phyloP scores from a whole-genome alignment of 2,797 vertebrate genomes.

The Pangasius djambal region DNA sequence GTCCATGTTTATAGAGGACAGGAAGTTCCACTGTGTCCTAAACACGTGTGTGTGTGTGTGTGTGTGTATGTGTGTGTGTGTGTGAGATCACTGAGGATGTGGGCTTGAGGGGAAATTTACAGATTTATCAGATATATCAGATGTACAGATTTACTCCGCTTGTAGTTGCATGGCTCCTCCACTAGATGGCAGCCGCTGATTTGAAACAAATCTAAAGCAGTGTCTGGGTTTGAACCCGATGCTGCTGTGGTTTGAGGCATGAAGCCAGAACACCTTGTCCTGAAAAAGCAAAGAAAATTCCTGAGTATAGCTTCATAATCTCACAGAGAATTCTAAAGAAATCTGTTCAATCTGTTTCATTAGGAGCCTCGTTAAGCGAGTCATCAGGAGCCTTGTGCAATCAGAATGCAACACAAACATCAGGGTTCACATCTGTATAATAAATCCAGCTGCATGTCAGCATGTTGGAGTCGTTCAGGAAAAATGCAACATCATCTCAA shows the following conservation, averaged over 20 bases:
- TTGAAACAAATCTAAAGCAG: not conserved
- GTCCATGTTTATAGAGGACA: not conserved
- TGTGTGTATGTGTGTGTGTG: not conserved
- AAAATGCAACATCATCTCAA: not conserved
- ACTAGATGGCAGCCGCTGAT: slow-evolving; percentile 37
- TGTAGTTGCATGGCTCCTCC: not conserved
- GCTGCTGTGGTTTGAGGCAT: not conserved
- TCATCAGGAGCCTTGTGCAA: not conserved
- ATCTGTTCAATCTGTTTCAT: too few relatives aligned
- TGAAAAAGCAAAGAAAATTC: not conserved
- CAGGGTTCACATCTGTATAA: not conserved
- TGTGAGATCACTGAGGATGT: not conserved
- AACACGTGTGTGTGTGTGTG: not conserved
- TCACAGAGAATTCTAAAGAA: not conserved
- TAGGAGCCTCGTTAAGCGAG: too few relatives aligned
- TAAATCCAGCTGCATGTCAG: not conserved
- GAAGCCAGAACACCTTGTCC: not conserved
- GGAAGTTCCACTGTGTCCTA: not conserved
- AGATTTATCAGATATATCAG: not conserved
- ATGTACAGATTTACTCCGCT: not conserved
- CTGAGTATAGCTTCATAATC: not conserved
- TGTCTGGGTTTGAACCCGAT: not conserved
- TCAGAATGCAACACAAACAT: not conserved
- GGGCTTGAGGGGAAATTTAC: not conserved
- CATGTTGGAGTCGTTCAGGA: not conserved